Evolutionary conservation across 2,797 vertebrate species (phyloP).

Genomic region (Pangasius larnaudii): DNA sequence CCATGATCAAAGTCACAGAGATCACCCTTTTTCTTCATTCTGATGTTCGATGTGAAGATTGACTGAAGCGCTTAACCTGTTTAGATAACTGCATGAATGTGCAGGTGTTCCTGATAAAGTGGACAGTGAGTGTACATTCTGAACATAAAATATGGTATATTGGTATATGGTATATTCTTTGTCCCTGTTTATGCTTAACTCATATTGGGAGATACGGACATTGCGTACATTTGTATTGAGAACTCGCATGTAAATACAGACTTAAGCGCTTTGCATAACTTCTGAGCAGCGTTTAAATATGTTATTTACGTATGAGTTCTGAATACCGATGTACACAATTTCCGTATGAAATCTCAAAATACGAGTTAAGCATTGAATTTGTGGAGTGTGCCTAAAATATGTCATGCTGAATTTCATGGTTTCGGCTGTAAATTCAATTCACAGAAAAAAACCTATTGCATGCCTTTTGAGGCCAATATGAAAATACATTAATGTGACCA

Average conservation of each 20-base stretch:
- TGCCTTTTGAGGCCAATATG: no score
- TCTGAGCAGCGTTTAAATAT: no score
- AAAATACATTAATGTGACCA: neutral
- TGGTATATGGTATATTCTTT: neutral
- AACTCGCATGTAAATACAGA: neutral
- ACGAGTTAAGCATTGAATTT: no score
- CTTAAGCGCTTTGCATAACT: neutral
- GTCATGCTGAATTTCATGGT: neutral
- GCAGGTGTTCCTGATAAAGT: no score
- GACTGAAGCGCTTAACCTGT: no score
- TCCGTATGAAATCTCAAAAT: no score
- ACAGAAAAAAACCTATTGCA: neutral
- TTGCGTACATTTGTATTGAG: neutral
- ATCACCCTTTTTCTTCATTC: no score
- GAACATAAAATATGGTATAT: neutral
- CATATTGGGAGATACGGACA: neutral
- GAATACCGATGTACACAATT: no score
- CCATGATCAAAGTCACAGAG: no score
- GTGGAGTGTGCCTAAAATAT: neutral
- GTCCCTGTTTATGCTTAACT: neutral
- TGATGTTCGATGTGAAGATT: no score
- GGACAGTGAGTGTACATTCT: neutral
- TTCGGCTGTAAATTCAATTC: neutral
- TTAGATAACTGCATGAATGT: no score
- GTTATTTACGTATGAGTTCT: no score